Evolutionary conservation across 1,140 invertebrate genomes (phyloP), one percentile per base, ranked within the genome.

Genomic region (Macrobrachium nipponense): DNA sequence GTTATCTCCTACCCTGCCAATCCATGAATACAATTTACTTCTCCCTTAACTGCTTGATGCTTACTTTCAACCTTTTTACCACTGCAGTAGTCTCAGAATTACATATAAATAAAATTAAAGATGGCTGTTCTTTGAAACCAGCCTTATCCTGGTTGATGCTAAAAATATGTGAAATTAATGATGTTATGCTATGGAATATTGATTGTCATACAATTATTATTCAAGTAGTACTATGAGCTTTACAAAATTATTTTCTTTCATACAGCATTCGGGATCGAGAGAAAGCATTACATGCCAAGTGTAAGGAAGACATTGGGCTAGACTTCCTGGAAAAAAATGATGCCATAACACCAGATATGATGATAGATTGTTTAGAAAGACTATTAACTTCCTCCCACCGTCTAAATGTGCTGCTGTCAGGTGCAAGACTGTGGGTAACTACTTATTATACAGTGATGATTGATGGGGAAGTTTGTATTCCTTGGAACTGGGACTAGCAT

Each of bases 361-460:
- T 98, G 96, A 96, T 97, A 86, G 91, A 94, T 70, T 97, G 96
- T 88, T 96, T 96, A 89, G 92, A 94, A 88, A 93, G 94, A 79
- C 90, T 98, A 62, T 91, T 97, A 10, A 87, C 92, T 51, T 90
- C 94, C 86, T 92, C 93, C 84, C 88, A 89, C 70, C 89, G 90
- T 43, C 91, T 92, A 64, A 86, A 82, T 80, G 90, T 60, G 58
- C 91, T 90, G 60, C 91, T 91, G 85, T 90, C 91, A 73, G 94
- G 94, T 62, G 92, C 94, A 59, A 93, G 94, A 89, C 90, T 98
- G 0, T 95, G 94, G 90, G 94, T 98, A 51, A 96, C 96, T 0
- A 96, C 97, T 90, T 98, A 98, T 91, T 98, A 98, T 90, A 96
- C 97, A 0, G 95, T 98, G 17, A 86, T 86, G 84, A 15, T 86